A percentile compares a stretch with the other conserved stretches of the same genome.
Evolutionary conservation across 23 tunicate species (phyloP).

Genomic region (Corella eumyota): DNA sequence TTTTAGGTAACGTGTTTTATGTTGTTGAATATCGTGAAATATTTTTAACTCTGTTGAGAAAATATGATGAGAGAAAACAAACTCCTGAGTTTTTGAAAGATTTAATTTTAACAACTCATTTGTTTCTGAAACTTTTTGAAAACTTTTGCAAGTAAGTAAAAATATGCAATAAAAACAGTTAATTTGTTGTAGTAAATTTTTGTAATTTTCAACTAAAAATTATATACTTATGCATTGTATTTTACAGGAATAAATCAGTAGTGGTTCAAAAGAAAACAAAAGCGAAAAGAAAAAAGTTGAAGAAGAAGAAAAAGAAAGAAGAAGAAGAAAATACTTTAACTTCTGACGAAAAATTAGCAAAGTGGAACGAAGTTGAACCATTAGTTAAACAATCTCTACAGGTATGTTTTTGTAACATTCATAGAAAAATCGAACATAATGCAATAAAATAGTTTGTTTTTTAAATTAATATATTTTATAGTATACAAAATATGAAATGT

Average conservation of each 20-base stretch:
- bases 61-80: constrained; percentile 81
- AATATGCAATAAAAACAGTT: background rate
- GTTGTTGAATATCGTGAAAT: constrained; percentile 80
- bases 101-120: constrained; percentile 45
- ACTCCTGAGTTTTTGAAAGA: constrained; percentile 48
- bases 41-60: constrained; percentile 56
- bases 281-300: constrained; percentile 16
- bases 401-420: too few species aligned
- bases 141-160: constrained; percentile 79
- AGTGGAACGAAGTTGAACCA: constrained; percentile 47
- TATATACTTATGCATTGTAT: background rate
- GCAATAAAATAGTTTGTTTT: too few species aligned
- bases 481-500: too few species aligned
- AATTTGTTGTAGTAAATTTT: background rate
- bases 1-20: constrained; percentile 69
- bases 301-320: constrained; percentile 14
- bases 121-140: constrained; percentile 85
- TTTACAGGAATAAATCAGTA: constrained; percentile 23
- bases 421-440: too few species aligned
- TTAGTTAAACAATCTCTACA: constrained; percentile 9
- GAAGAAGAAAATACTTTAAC: constrained; percentile 8
- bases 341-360: constrained; percentile 48
- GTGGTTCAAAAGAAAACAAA: constrained; percentile 57
- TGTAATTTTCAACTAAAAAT: background rate
- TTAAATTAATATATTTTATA: too few species aligned